A percentile compares a stretch with the other conserved stretches of the same genome.
Evolutionary conservation across 1,140 invertebrate genomes (phyloP).

Genomic region (Meloidogyne exigua): DNA sequence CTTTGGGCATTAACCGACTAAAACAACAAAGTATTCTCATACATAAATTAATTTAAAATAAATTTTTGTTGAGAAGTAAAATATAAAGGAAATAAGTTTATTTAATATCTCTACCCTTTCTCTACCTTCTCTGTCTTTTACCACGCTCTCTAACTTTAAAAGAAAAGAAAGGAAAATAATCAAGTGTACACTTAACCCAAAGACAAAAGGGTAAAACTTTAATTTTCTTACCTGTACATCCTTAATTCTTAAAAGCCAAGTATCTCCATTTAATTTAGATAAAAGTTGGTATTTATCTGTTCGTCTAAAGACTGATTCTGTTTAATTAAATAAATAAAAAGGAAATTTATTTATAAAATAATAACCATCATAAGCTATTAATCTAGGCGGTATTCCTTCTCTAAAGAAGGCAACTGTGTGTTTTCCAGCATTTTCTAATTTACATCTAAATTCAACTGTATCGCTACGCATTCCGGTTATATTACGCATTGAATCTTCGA

Average conservation of each 20-base stretch:
- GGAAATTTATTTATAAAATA: background rate
- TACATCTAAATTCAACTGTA: constrained; percentile 58
- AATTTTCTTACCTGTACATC: constrained; percentile 23
- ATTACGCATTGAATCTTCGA: constrained; percentile 51
- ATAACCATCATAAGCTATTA: constrained; percentile 52
- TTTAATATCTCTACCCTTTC: too few species aligned
- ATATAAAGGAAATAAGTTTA: too few species aligned
- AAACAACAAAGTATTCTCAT: too few species aligned
- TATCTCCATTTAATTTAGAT: constrained; percentile 80
- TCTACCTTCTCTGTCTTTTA: too few species aligned
- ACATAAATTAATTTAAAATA: too few species aligned
- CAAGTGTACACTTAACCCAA: too few species aligned
- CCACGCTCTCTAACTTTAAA: too few species aligned
- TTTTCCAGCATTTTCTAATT: constrained; percentile 48
- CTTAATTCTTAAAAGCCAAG: constrained; percentile 78
- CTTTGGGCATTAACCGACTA: too few species aligned
- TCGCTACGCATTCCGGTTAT: constrained; percentile 58
- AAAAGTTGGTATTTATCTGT: constrained; percentile 89
- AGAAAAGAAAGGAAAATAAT: too few species aligned
- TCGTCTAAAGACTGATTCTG: constrained; percentile 84
- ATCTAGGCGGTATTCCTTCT: constrained; percentile 51
- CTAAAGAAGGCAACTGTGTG: constrained; percentile 58
- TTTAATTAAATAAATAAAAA: constrained; percentile 44
- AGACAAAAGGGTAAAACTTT: background rate
- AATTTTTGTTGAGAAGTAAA: too few species aligned